A percentile compares a stretch with the other conserved stretches of the same genome.
These are phyloP conservation scores for Pseudochirops cupreus DNA, from an alignment of 2,797 vertebrate species.

Conservation along the genomic window DNA sequence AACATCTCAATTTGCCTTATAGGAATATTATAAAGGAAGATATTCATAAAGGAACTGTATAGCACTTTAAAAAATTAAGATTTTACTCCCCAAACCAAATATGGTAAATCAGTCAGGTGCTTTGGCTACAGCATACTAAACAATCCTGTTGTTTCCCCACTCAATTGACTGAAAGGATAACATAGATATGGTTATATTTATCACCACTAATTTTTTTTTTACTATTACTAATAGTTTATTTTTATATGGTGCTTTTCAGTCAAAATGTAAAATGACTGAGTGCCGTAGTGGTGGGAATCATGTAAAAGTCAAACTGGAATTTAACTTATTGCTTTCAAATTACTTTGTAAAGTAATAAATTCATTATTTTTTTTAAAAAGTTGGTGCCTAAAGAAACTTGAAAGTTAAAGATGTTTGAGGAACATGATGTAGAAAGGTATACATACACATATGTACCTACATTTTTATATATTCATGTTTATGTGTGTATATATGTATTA, in stretches of 20 bases:
- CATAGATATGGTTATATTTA: neutral
- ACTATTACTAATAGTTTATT: neutral
- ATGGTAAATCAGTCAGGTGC: neutral
- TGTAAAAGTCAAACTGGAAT: conserved; percentile 33
- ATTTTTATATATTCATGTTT: neutral
- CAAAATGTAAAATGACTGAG: neutral
- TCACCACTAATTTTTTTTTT: neutral
- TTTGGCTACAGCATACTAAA: neutral
- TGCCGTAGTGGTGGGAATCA: neutral
- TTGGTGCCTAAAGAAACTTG: neutral
- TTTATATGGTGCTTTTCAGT: neutral
- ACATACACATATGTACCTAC: neutral
- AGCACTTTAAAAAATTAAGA: neutral
- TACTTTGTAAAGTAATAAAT: neutral
- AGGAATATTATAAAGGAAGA: neutral
- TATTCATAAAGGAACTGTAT: neutral
- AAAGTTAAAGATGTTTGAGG: neutral
- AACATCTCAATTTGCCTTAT: neutral
- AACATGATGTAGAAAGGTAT: neutral
- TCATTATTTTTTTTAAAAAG: neutral
- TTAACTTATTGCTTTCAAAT: conserved; percentile 8
- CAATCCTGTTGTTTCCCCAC: neutral
- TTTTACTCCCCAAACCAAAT: neutral
- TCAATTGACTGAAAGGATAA: neutral
- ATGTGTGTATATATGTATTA: neutral